These are phyloP conservation scores for Drosophila mimetica DNA, from an alignment of 2,888 invertebrate genomes.

Conservation along the genomic window DNA sequence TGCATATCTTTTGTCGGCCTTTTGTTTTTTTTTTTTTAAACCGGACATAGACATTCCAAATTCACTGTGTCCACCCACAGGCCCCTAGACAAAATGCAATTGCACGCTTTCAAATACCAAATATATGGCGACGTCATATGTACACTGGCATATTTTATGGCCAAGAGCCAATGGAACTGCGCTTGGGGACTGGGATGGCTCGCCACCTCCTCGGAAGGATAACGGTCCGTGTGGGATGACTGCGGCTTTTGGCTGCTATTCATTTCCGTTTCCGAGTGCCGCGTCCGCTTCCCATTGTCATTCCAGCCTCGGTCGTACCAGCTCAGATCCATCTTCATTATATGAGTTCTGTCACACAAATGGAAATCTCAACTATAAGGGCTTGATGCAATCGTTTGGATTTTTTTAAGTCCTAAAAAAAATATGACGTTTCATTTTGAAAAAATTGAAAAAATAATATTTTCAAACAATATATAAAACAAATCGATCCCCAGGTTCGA, in stretches of 20 bases:
- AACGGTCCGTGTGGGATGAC: constrained; percentile 7
- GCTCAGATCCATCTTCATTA: constrained; percentile 64
- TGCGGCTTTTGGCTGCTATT: constrained; percentile 52
- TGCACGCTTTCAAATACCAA: constrained; percentile 27
- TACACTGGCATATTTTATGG: constrained; percentile 25
- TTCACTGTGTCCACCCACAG: neutral
- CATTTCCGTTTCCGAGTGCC: constrained; percentile 79
- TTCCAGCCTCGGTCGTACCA: constrained; percentile 32
- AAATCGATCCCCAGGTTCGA: no score
- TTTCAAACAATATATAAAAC: no score
- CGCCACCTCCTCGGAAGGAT: neutral
- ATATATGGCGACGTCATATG: constrained; percentile 21
- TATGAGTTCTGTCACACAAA: constrained; percentile 1
- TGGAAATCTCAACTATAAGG: neutral
- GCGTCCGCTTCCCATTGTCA: constrained; percentile 71
- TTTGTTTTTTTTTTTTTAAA: no score
- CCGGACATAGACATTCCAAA: neutral
- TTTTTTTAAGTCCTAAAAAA: no score
- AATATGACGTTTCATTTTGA: no score
- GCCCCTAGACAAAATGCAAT: constrained; percentile 11
- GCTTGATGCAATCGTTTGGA: no score
- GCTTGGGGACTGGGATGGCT: neutral
- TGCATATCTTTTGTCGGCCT: no score
- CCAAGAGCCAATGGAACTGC: constrained; percentile 14
- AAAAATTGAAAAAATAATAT: no score